These are phyloP conservation scores for Cantharis nigra DNA, from an alignment of 2,888 invertebrate species.

Conservation along the genomic window DNA sequence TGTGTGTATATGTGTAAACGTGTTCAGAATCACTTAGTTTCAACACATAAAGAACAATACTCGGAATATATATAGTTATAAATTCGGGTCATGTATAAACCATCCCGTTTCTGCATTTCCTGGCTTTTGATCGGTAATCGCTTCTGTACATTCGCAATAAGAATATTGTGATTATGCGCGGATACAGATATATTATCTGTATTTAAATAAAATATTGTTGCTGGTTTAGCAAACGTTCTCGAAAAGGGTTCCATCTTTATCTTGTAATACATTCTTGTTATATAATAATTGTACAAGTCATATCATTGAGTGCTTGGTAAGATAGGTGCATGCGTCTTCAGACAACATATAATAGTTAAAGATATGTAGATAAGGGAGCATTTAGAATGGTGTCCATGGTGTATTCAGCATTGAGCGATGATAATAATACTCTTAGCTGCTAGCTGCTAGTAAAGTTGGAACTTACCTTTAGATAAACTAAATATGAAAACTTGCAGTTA, in stretches of 20 bases:
- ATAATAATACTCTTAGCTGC: conserved; percentile 40
- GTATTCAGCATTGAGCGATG: conserved; percentile 41
- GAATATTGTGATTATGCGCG: background rate
- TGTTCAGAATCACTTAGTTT: conserved; percentile 50
- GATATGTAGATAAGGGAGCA: conserved; percentile 38
- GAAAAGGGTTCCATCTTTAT: background rate
- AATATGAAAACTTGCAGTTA: conserved; percentile 45
- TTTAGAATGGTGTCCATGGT: conserved; percentile 43
- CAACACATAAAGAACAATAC: conserved; percentile 52
- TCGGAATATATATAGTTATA: conserved; percentile 49
- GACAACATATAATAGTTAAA: conserved; percentile 37
- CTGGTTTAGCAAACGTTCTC: background rate
- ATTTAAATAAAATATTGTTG: background rate
- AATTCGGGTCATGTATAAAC: conserved; percentile 47
- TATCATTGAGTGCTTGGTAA: conserved; percentile 37
- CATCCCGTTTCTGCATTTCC: conserved; percentile 36
- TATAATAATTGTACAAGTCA: conserved; percentile 29
- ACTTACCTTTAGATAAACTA: conserved; percentile 36
- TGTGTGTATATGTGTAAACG: conserved; percentile 43
- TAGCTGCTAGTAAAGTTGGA: conserved; percentile 35
- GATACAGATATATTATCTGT: background rate
- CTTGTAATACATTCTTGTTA: conserved; percentile 14
- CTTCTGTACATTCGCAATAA: conserved; percentile 12
- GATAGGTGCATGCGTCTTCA: conserved; percentile 40
- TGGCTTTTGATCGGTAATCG: conserved; percentile 29